phyloP scores from a whole-genome alignment of 2,888 invertebrate genomes.

The Clitarchus hookeri region DNA sequence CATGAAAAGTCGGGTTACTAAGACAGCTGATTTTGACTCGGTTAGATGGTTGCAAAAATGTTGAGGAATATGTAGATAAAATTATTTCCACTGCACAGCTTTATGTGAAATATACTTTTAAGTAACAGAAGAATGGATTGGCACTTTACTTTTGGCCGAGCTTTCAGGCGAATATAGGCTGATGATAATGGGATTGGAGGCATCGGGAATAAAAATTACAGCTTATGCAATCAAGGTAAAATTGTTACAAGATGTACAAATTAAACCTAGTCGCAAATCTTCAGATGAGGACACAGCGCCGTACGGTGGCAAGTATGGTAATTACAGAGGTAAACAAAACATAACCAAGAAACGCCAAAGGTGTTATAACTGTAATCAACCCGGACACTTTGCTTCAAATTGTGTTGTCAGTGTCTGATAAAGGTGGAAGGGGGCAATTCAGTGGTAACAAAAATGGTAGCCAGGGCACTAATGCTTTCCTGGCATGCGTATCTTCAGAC shows the following conservation, averaged over 20 bases:
- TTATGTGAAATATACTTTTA: background rate
- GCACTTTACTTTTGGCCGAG: too few species aligned
- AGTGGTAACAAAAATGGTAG: background rate
- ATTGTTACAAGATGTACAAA: background rate
- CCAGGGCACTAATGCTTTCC: too few species aligned
- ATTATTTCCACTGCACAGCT: background rate
- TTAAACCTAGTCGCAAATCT: background rate
- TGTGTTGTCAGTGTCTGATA: background rate
- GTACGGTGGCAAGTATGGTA: background rate
- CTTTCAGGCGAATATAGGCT: background rate
- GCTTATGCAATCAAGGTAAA: background rate
- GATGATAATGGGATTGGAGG: background rate
- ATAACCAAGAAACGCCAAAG: background rate
- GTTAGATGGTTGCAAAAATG: background rate
- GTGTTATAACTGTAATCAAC: too few species aligned
- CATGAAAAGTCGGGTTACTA: background rate
- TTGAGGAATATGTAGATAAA: background rate
- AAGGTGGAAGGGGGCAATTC: background rate
- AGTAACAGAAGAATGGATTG: background rate
- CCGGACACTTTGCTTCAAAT: slow-evolving; percentile 11
- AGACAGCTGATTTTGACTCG: background rate
- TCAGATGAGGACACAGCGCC: background rate
- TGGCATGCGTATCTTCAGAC: background rate
- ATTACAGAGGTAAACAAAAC: background rate
- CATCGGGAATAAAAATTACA: background rate